Conservation (phyloP, 2,888 invertebrate species). For the Marronus borbonicus region DNA sequence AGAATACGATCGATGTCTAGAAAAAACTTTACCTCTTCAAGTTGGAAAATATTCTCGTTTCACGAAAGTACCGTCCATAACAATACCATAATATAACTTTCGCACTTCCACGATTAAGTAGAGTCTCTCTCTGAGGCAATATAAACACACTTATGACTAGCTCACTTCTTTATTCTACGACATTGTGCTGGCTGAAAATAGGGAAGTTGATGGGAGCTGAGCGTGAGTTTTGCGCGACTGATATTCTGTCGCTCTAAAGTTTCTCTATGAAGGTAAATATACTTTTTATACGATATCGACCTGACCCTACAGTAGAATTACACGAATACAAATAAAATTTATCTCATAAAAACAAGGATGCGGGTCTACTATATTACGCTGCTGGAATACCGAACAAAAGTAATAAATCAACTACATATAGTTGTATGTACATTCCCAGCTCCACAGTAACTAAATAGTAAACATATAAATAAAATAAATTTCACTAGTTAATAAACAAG, state of each 20-base stretch:
- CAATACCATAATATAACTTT: slow-evolving; percentile 50
- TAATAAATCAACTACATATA: too few relatives aligned
- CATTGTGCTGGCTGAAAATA: slow-evolving; percentile 29
- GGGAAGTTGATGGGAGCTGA: not conserved
- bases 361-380: too few relatives aligned
- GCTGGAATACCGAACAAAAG: too few relatives aligned
- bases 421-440: too few relatives aligned
- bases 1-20: slow-evolving; percentile 7
- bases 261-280: slow-evolving; percentile 41
- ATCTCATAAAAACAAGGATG: slow-evolving; percentile 6
- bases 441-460: too few relatives aligned
- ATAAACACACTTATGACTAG: slow-evolving; percentile 50
- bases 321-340: slow-evolving; percentile 10
- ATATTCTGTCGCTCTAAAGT: slow-evolving; percentile 35
- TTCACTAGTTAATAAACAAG: not conserved
- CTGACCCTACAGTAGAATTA: slow-evolving; percentile 1
- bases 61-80: slow-evolving; percentile 40
- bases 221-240: slow-evolving; percentile 29
- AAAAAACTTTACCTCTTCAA: slow-evolving; percentile 30
- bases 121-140: slow-evolving; percentile 45
- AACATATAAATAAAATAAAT: not conserved
- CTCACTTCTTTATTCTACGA: slow-evolving; percentile 38
- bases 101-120: slow-evolving; percentile 49
- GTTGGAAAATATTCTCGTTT: slow-evolving; percentile 38
- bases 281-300: slow-evolving; percentile 38